These are phyloP conservation scores for Boulengeromyrus knoepffleri DNA, from an alignment of 2,113 vertebrate species.

Conservation along the genomic window DNA sequence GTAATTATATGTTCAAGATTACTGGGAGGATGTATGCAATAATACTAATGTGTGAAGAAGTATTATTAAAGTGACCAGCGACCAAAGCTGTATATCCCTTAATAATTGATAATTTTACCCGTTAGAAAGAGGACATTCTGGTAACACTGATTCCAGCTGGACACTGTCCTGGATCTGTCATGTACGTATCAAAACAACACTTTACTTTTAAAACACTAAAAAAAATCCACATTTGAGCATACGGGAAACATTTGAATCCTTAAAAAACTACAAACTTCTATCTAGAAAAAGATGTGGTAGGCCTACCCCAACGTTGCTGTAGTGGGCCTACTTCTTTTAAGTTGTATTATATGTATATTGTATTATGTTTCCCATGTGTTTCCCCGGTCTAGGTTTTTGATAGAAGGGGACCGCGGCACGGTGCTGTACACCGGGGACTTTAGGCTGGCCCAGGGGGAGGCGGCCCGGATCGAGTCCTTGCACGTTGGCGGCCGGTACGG, in stretches of 20 bases:
- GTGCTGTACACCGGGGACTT: constrained; percentile 96
- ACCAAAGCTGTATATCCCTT: background rate
- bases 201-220: background rate
- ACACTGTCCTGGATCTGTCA: constrained; percentile 96
- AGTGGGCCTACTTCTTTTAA: background rate
- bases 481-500: constrained; percentile 81
- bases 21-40: background rate
- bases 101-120: constrained; percentile 28
- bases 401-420: constrained; percentile 82
- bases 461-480: constrained; percentile 77
- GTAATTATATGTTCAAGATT: constrained; percentile 47
- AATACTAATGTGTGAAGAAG: background rate
- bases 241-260: background rate
- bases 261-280: background rate
- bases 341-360: background rate
- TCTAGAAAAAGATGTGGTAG: background rate
- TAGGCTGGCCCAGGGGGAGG: constrained; percentile 76
- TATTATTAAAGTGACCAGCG: background rate
- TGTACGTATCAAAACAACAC: constrained; percentile 57
- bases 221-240: background rate
- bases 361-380: background rate
- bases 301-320: background rate
- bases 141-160: constrained; percentile 89
- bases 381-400: constrained; percentile 77
- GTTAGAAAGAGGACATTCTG: constrained; percentile 82